Evolutionary conservation across 2,797 vertebrate genomes (phyloP), one percentile per base, ranked within the genome.

Genomic region (Hemitrygon akajei): DNA sequence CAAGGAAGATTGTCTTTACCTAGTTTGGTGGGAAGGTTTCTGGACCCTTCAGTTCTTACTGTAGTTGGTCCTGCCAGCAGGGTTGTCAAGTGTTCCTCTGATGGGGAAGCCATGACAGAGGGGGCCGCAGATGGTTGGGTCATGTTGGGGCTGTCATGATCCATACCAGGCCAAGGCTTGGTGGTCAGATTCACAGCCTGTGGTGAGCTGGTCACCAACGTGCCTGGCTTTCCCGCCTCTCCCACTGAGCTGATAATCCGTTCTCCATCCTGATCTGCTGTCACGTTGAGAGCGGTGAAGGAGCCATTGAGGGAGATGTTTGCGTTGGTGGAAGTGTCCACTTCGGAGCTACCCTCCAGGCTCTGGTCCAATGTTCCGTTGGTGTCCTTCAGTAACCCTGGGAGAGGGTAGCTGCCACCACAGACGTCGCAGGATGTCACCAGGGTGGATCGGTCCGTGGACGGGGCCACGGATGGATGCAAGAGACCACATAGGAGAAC

Each of bases 211-310:
- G 14, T 30, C 56, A 0, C 30, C 27, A 25, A 47, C 9, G 3
- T n/a, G 12, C 5, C 82, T 0, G 56, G 2, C 1, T 12, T 6
- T 14, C 27, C 25, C 10, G 47, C 27, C 58, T 12, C 47, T 6
- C 11, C 47, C 47, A 4, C 56, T 0, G 82, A 16, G 27, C 0
- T 25, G 0, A 22, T 3, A 27, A 3, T 1, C 0, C 1, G 25
- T 4, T 2, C 3, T 11, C 25, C 56, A 27, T 3, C 58, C 1
- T 16, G 10, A 5, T 25, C 56, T 63, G 56, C 1, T 56, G 47
- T 58, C 81, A 56, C 11, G 3, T 27, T 60, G 1, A 7, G 11
- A 2, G 25, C 5, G 56, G 56, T 16, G 0, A 27, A 14, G 27
- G 27, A n/a, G 10, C 27, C 11, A 7, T 63, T 7, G 56, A 86